Evolutionary conservation across 2,888 invertebrate genomes (phyloP).

Genomic region (Cryptophagus acutangulus): DNA sequence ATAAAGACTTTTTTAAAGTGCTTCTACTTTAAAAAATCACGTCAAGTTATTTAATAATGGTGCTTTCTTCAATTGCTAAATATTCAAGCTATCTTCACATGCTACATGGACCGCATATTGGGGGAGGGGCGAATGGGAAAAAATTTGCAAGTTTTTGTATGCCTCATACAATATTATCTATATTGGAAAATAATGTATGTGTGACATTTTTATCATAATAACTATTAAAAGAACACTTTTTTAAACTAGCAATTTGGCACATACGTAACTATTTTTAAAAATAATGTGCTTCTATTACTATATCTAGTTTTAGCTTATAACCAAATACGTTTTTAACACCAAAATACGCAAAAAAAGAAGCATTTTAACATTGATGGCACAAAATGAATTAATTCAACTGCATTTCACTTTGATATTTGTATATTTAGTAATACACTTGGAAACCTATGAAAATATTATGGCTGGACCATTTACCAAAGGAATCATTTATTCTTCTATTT

Average conservation of each 20-base stretch:
- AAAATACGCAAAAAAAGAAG: conserved; percentile 13
- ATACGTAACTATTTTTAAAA: conserved; percentile 25
- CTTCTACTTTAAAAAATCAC: conserved; percentile 39
- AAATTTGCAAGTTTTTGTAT: conserved; percentile 46
- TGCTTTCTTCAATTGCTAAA: conserved; percentile 49
- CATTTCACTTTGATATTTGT: too few species aligned
- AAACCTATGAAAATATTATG: conserved; percentile 26
- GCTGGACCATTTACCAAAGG: conserved; percentile 30
- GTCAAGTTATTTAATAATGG: conserved; percentile 42
- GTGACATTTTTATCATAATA: conserved; percentile 41
- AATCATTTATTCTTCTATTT: conserved; percentile 10
- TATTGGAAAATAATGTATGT: conserved; percentile 42
- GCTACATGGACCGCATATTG: conserved; percentile 48
- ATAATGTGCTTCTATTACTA: conserved; percentile 28
- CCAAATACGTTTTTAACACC: conserved; percentile 19
- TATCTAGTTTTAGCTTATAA: conserved; percentile 5
- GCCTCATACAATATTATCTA: conserved; percentile 43
- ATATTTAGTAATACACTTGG: conserved; percentile 17
- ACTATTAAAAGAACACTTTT: conserved; percentile 16
- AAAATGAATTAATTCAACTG: conserved; percentile 12
- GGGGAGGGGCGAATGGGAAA: conserved; percentile 48
- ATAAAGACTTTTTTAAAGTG: conserved; percentile 26
- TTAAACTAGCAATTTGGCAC: conserved; percentile 23
- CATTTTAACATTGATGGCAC: conserved; percentile 31
- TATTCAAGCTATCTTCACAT: conserved; percentile 51